Evolutionary conservation across 2,888 invertebrate genomes (phyloP).

Genomic region (Villa cingulata): DNA sequence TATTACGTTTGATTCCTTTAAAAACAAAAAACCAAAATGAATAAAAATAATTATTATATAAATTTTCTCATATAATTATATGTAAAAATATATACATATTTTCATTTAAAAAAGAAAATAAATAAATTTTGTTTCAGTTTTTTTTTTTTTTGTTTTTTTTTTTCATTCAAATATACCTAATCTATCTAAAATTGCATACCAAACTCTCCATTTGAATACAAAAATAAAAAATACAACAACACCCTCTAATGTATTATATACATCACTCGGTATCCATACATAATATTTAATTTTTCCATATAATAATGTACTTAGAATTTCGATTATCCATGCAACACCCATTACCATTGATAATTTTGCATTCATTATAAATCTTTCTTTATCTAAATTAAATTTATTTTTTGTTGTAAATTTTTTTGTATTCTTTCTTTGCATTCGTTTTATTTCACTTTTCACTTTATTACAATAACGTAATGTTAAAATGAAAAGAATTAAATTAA

Average conservation of each 20-base stretch:
- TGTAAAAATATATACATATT: too few species aligned
- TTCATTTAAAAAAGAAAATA: too few species aligned
- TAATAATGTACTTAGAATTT: constrained; percentile 46
- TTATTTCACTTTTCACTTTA: constrained; percentile 60
- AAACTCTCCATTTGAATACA: constrained; percentile 53
- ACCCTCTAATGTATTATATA: constrained; percentile 56
- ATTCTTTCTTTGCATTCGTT: constrained; percentile 50
- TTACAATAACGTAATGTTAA: constrained; percentile 56
- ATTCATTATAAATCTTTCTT: constrained; percentile 56
- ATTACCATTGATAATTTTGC: constrained; percentile 64
- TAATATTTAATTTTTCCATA: constrained; percentile 38
- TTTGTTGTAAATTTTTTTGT: constrained; percentile 45
- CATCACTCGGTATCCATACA: constrained; percentile 43
- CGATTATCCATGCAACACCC: constrained; percentile 62
- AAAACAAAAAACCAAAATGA: constrained; percentile 1
- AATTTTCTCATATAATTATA: constrained; percentile 16
- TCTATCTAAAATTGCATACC: constrained; percentile 43
- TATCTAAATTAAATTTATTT: constrained; percentile 50
- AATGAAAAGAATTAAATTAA: constrained; percentile 54
- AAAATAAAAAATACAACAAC: constrained; percentile 60
- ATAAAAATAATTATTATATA: not conserved
- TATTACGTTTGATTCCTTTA: constrained; percentile 3
- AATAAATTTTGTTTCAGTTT: too few species aligned
- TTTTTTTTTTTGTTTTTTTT: too few species aligned
- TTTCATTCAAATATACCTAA: too few species aligned